Evolutionary conservation across 2,888 invertebrate species (phyloP), one percentile per base, ranked within the genome.

Genomic region (Argyresthia goedartella): DNA sequence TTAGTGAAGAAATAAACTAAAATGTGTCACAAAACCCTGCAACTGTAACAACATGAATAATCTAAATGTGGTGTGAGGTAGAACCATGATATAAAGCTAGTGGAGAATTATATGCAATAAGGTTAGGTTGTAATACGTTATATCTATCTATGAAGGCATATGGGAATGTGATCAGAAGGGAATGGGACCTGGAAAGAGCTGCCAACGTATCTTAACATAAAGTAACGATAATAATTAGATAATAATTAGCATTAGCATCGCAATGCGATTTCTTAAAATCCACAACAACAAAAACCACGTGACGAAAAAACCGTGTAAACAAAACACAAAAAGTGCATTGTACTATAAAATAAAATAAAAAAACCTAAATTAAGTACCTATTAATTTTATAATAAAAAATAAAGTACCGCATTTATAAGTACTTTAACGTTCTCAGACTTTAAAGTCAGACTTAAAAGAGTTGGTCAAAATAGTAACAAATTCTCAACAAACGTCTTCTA

Each of bases 41-140:
- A 39, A 11, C 9, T n/a, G 36, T 36, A 36, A 36, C 36, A 43
- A 66, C 59, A 63, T 60, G 59, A 59, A 67, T 71, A 72, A 62
- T 66, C 58, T 73, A 73, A 44, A 50, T 73, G 79, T 78, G 76
- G 80, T 81, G 81, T 81, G 77, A 79, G 77, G 76, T 73, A 58
- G 56, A 64, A 69, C 65, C 61, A 77, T 75, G 74, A 67, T 61
- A 57, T 69, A 65, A 73, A 71, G 71, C 68, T 73, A 71, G 71
- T 71, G 67, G 60, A 56, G 60, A 63, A 42, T 52, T 48, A 52
- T 39, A 51, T 51, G 51, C 51, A 51, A 13, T 35, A 45, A 51
- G 35, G 44, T 51, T 50, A 41, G 13, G 9, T 16, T n/a, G 43
- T 50, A 42, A 48, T 35, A 48, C 35, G 48, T 48, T 35, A 13